phyloP scores from a whole-genome alignment of 2,888 invertebrate genomes.

The Drosophila cyrtoloma region DNA sequence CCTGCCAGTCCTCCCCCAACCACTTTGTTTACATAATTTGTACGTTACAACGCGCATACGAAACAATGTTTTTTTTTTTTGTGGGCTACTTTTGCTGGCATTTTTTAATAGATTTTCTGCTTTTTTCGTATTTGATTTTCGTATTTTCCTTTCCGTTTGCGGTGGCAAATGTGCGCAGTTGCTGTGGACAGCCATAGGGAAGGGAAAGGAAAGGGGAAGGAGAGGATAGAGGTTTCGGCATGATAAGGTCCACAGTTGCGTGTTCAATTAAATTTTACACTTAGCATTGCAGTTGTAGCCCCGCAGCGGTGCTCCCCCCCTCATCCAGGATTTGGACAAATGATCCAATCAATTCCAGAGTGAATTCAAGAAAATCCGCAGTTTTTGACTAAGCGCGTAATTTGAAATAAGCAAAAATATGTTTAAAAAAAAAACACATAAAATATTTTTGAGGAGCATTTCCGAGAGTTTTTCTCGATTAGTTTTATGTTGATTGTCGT shows the following conservation, averaged over 20 bases:
- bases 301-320: constrained; percentile 5
- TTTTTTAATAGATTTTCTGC: constrained; percentile 72
- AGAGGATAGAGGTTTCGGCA: constrained; percentile 21
- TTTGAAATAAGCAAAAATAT: constrained; percentile 6
- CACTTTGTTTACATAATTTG: constrained; percentile 78
- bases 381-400: constrained; percentile 6
- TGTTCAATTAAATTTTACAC: constrained; percentile 72
- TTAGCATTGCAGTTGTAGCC: constrained; percentile 52
- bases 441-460: background rate
- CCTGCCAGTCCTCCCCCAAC: constrained; percentile 10
- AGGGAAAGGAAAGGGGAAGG: background rate
- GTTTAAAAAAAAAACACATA: background rate
- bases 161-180: constrained; percentile 72
- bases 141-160: constrained; percentile 46
- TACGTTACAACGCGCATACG: constrained; percentile 79
- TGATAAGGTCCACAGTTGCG: constrained; percentile 57
- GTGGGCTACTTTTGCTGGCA: constrained; percentile 67
- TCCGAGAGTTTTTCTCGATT: constrained; percentile 57
- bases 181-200: constrained; percentile 32
- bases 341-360: constrained; percentile 22
- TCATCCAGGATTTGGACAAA: constrained; percentile 3
- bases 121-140: constrained; percentile 34
- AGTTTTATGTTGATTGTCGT: constrained; percentile 80
- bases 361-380: background rate
- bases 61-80: constrained; percentile 54